Evolutionary conservation across 1,140 invertebrate genomes (phyloP).

Genomic region (Achroia grisella): DNA sequence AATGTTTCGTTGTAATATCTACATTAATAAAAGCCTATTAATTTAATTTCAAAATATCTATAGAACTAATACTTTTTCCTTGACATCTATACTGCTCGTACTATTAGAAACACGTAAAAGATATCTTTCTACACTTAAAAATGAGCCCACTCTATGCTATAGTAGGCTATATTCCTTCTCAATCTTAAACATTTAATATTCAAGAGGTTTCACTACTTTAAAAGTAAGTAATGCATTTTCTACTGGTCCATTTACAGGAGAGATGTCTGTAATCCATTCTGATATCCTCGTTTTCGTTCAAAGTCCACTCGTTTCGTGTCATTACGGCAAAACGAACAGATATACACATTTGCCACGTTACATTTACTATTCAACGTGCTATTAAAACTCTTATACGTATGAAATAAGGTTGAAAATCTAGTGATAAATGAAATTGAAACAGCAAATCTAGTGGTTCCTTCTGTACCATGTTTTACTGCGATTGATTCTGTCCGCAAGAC

Average conservation of each 20-base stretch:
- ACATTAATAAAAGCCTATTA: too few species aligned
- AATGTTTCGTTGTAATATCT: too few species aligned
- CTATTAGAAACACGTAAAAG: too few species aligned
- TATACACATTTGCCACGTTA: constrained; percentile 31
- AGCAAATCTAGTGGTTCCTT: constrained; percentile 20
- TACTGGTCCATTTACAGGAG: neutral
- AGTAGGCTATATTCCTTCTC: too few species aligned
- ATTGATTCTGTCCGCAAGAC: constrained; percentile 63
- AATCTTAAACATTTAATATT: too few species aligned
- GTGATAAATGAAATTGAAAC: constrained; percentile 9
- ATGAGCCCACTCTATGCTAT: too few species aligned
- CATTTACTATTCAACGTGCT: constrained; percentile 4
- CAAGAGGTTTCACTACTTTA: too few species aligned
- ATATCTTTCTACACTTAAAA: too few species aligned
- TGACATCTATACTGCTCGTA: too few species aligned
- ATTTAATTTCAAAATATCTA: too few species aligned
- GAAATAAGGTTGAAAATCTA: constrained; percentile 22
- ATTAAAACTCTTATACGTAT: constrained; percentile 1
- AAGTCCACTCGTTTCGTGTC: constrained; percentile 55
- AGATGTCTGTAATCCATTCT: constrained; percentile 44
- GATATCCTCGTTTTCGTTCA: constrained; percentile 54
- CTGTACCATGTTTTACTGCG: constrained; percentile 62
- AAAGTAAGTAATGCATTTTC: too few species aligned
- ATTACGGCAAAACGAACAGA: constrained; percentile 51
- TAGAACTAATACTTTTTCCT: too few species aligned